Percentiles rank a stretch among this genome's conserved stretches.
phyloP scores from a whole-genome alignment of 2,113 vertebrate genomes.

The Pandion haliaetus region DNA sequence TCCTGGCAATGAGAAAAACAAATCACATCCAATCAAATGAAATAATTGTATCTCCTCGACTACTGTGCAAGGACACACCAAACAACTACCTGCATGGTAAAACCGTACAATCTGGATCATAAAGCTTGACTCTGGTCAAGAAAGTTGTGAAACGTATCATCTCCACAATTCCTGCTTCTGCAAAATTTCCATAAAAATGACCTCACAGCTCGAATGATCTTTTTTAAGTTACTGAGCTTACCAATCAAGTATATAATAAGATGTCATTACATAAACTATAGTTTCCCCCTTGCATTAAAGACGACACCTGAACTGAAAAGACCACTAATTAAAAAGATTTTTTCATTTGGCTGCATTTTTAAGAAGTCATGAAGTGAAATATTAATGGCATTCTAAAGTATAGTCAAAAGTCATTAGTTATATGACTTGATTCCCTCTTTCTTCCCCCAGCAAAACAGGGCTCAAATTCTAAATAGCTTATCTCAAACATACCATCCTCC shows the following conservation, averaged over 20 bases:
- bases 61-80: background rate
- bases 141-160: background rate
- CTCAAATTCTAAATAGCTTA: background rate
- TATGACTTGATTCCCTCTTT: background rate
- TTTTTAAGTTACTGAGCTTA: background rate
- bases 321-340: background rate
- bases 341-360: background rate
- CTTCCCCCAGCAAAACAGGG: background rate
- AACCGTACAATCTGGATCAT: background rate
- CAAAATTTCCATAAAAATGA: background rate
- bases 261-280: background rate
- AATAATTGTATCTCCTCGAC: background rate
- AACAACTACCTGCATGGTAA: background rate
- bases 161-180: background rate
- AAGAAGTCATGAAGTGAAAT: background rate
- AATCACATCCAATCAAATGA: background rate
- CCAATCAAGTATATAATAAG: background rate
- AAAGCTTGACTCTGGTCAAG: background rate
- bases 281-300: background rate
- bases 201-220: background rate
- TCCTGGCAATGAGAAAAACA: slow-evolving; percentile 76
- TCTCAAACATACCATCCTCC: background rate
- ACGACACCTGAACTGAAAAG: background rate
- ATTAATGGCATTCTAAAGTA: background rate
- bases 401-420: background rate